Percentiles rank a stretch among this genome's conserved stretches.
Conservation (phyloP, 2,888 invertebrate species). For the Entomobrya multifasciata region DNA sequence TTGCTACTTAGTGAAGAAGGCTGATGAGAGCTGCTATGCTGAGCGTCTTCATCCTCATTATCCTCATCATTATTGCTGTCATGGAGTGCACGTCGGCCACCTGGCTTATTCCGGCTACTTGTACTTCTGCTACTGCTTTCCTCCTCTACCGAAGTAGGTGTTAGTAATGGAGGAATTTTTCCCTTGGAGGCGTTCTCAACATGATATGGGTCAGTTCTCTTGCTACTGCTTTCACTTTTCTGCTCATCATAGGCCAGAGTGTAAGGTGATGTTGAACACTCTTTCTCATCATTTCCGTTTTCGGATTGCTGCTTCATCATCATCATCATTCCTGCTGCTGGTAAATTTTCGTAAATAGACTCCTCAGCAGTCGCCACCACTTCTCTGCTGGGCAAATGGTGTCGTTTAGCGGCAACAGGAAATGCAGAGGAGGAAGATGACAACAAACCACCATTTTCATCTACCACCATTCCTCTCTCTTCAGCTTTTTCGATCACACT, state of each 20-base stretch:
- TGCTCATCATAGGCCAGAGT: neutral
- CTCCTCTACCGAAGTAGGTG: neutral
- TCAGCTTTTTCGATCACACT: conserved; percentile 44
- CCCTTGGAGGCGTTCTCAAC: conserved; percentile 23
- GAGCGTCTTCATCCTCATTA: conserved; percentile 42
- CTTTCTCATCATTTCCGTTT: conserved; percentile 56
- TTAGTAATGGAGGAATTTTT: conserved; percentile 43
- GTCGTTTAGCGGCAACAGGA: conserved; percentile 64
- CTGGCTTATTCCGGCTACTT: neutral
- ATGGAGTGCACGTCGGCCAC: conserved; percentile 43
- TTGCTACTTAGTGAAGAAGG: conserved; percentile 65
- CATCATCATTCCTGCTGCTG: neutral
- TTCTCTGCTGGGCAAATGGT: conserved; percentile 52
- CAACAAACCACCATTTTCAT: conserved; percentile 23
- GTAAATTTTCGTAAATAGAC: conserved; percentile 53
- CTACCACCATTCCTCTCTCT: neutral
- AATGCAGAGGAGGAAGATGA: conserved; percentile 58
- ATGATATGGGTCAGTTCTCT: conserved; percentile 24
- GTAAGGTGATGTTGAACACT: conserved; percentile 25
- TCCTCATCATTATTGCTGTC: conserved; percentile 55
- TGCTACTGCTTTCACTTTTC: conserved; percentile 20
- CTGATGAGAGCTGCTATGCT: conserved; percentile 67
- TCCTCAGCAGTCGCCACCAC: conserved; percentile 31
- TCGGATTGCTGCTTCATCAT: neutral
- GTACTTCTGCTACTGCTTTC: neutral